phyloP scores from a whole-genome alignment of 1,140 invertebrate genomes.

The Ooceraea biroi region DNA sequence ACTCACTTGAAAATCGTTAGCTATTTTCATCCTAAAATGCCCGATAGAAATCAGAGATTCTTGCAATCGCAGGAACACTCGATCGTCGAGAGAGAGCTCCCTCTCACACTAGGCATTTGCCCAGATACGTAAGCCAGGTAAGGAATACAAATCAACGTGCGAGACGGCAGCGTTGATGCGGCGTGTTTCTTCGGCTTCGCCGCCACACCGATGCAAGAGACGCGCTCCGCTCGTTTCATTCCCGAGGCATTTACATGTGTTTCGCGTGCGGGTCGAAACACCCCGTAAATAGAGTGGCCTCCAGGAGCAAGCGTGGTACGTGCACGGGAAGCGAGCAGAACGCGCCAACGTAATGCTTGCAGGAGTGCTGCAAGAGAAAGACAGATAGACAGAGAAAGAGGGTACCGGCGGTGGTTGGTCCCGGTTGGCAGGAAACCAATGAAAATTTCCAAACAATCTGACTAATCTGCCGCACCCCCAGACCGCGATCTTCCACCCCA shows the following conservation, averaged over 20 bases:
- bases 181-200: neutral
- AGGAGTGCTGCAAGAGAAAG: neutral
- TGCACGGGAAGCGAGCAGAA: conserved; percentile 37
- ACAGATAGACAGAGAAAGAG: neutral
- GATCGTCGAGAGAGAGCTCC: neutral
- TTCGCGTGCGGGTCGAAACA: conserved; percentile 47
- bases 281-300: conserved; percentile 48
- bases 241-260: conserved; percentile 47
- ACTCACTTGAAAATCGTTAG: too few species aligned
- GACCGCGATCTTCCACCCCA: conserved; percentile 37
- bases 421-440: conserved; percentile 51
- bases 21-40: too few species aligned
- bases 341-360: conserved; percentile 8
- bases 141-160: conserved; percentile 32
- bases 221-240: conserved; percentile 10
- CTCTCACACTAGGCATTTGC: neutral
- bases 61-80: neutral
- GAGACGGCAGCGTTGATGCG: conserved; percentile 21
- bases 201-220: neutral
- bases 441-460: conserved; percentile 63
- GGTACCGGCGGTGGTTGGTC: neutral
- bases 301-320: conserved; percentile 28
- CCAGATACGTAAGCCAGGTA: neutral
- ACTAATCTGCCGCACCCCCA: conserved; percentile 50
- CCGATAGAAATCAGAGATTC: too few species aligned